Evolutionary conservation across 2,113 vertebrate genomes (phyloP), one percentile per base, ranked within the genome.

Genomic region (Sceloporus tristichus): DNA sequence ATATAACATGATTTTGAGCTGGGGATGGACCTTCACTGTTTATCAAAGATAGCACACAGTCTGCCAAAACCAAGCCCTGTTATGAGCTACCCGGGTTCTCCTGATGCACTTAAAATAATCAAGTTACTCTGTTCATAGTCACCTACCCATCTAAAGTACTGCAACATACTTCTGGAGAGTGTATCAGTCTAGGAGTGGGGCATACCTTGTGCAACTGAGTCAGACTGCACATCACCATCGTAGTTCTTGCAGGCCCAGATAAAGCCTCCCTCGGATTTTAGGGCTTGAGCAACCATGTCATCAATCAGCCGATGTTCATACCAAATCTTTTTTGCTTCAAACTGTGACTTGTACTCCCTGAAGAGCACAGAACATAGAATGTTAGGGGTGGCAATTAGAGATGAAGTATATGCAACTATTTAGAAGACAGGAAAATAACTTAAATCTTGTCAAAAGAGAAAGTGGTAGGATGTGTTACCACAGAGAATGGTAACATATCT

Each of bases 221-320:
- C 99, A 0, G 99, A 99, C 95, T 99, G 99, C 5, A 99, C 99
- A n/a, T 99, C 99, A 0, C 99, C 99, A 40, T 99, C 99, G 0
- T 99, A 99, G 97, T 99, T 99, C 94, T 99, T 99, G 92, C 99
- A 99, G 90, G 99, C 99, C 99, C 99, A 99, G 87, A 99, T 98
- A 95, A 99, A 99, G 65, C 99, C 99, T 62, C 99, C 99, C 59
- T 99, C 99, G 2, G 99, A 99, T 87, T 99, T 99, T 97, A 99
- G 95, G 38, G 97, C 98, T 95, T 99, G 99, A 79, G 99, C 99
- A 95, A 99, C 99, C 99, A 99, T 99, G 94, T 99, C 99, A 68
- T 99, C 99, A 19, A 99, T 99, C 74, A 99, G 98, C 19, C 99
- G 97, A 85, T 99, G 99, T 90, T 99, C 99, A 48, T 99, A 99